These are phyloP conservation scores for Porites lutea DNA, from an alignment of 64 coral and sea anemone genomes.

Conservation along the genomic window DNA sequence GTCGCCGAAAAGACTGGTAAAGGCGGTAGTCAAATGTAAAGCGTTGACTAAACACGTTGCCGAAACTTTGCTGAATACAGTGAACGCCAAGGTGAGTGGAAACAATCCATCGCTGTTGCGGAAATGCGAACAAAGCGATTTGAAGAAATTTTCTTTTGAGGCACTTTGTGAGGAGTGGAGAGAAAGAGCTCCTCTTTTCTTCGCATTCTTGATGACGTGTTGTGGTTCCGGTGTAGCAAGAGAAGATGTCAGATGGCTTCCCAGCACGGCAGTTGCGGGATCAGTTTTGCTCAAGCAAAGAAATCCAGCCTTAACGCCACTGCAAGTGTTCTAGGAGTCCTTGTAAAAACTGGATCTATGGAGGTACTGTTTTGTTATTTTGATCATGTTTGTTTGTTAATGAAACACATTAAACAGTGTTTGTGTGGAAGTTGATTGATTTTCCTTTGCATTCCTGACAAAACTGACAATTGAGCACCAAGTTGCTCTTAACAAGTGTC, in stretches of 20 bases:
- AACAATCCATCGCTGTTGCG: constrained; percentile 48
- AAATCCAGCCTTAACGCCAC: constrained; percentile 52
- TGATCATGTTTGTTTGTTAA: too few relatives aligned
- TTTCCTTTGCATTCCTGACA: too few relatives aligned
- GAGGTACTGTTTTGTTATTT: constrained; percentile 14
- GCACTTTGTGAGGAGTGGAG: constrained; percentile 46
- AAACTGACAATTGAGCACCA: too few relatives aligned
- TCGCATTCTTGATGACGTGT: constrained; percentile 43
- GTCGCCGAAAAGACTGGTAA: neutral
- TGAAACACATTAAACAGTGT: too few relatives aligned
- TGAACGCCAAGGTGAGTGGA: constrained; percentile 43
- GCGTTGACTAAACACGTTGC: constrained; percentile 5
- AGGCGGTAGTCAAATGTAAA: constrained; percentile 49
- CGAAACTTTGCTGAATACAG: constrained; percentile 11
- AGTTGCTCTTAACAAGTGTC: too few relatives aligned
- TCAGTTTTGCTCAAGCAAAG: constrained; percentile 71
- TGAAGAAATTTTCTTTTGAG: constrained; percentile 44
- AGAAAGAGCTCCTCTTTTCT: constrained; percentile 59
- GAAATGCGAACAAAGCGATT: constrained; percentile 43
- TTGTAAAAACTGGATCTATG: constrained; percentile 67
- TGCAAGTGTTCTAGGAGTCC: constrained; percentile 54
- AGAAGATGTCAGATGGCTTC: constrained; percentile 51
- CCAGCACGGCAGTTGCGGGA: constrained; percentile 71
- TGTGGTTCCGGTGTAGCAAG: constrained; percentile 46
- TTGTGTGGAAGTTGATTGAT: too few relatives aligned